Percentiles rank a stretch among this genome's conserved stretches.
Conservation (phyloP, 1,140 invertebrate species). For the Trichonephila clavata region DNA sequence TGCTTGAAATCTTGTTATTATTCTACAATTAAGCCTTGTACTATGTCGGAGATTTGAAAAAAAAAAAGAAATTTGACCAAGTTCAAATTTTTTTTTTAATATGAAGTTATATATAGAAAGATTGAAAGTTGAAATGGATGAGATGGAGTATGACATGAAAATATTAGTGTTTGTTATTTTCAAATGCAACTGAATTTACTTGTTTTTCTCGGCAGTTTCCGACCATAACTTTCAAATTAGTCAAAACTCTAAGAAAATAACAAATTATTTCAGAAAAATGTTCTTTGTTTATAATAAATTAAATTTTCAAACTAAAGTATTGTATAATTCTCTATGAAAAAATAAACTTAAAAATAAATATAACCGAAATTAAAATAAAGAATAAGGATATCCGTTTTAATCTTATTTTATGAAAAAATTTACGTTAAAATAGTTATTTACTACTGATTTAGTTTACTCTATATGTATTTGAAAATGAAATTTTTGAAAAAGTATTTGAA, state of each 20-base stretch:
- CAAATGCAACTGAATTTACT: constrained; percentile 9
- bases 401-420: too few relatives aligned
- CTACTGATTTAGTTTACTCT: too few relatives aligned
- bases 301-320: too few relatives aligned
- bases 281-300: neutral
- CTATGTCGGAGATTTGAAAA: constrained; percentile 54
- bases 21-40: constrained; percentile 72
- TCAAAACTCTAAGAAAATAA: neutral
- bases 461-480: too few relatives aligned
- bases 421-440: too few relatives aligned
- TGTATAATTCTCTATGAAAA: neutral
- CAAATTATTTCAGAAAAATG: neutral
- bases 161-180: neutral
- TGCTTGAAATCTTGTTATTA: constrained; percentile 73
- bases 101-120: constrained; percentile 31
- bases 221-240: too few relatives aligned
- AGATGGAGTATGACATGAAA: neutral
- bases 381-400: too few relatives aligned
- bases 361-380: too few relatives aligned
- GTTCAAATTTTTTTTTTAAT: constrained; percentile 38
- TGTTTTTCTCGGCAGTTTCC: too few relatives aligned
- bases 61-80: constrained; percentile 18
- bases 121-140: constrained; percentile 29
- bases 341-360: neutral
- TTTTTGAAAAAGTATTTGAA: too few relatives aligned